These are phyloP conservation scores for Arctopsyche grandis DNA, from an alignment of 1,140 invertebrate species.

Conservation along the genomic window DNA sequence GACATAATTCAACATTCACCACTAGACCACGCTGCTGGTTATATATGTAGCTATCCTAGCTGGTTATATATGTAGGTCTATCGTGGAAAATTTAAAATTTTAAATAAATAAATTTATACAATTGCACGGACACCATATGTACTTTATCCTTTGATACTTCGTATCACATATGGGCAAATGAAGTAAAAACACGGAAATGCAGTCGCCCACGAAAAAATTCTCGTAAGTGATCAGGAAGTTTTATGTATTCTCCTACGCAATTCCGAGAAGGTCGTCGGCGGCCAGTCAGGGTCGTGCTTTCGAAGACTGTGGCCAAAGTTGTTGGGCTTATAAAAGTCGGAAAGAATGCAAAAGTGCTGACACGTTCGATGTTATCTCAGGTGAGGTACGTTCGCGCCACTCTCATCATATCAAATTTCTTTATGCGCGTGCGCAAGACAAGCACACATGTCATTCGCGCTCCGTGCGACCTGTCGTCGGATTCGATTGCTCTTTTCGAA, in stretches of 20 bases:
- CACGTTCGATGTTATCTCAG: not conserved
- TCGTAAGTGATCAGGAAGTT: not conserved
- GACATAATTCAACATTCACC: no score
- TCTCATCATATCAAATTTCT: constrained; percentile 9
- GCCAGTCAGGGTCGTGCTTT: not conserved
- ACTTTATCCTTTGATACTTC: no score
- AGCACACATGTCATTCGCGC: no score
- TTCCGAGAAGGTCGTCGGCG: not conserved
- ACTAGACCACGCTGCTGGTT: no score
- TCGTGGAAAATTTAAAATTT: no score
- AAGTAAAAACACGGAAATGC: not conserved
- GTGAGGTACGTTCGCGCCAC: constrained; percentile 6
- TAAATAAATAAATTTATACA: no score
- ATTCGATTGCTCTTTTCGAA: no score
- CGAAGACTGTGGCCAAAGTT: not conserved
- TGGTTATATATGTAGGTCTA: no score
- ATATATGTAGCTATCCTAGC: no score
- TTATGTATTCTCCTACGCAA: not conserved
- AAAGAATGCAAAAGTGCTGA: not conserved
- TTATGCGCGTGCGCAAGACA: not conserved
- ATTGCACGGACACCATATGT: no score
- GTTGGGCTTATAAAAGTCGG: not conserved
- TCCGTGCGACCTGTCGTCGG: no score
- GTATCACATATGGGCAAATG: no score
- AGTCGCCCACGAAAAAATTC: not conserved